A percentile compares a stretch with the other conserved stretches of the same genome.
phyloP scores from a whole-genome alignment of 2,113 vertebrate genomes.

The Percina caprodes region DNA sequence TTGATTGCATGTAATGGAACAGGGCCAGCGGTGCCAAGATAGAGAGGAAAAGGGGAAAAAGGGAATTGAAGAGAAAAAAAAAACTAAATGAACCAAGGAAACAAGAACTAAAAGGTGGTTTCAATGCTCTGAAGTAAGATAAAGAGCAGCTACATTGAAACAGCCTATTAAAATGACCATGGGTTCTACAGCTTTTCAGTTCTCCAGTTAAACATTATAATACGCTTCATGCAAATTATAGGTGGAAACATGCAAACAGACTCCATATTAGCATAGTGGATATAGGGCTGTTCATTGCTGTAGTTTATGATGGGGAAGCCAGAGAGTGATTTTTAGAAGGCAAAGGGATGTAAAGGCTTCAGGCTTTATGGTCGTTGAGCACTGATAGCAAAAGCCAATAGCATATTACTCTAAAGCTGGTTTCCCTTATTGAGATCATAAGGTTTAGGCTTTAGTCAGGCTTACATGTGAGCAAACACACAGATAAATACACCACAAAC shows the following conservation, averaged over 20 bases:
- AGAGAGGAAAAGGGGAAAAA: not conserved
- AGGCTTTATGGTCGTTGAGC: constrained; percentile 51
- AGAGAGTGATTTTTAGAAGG: constrained; percentile 52
- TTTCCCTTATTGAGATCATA: constrained; percentile 44
- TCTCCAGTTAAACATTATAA: constrained; percentile 39
- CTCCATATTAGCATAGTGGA: constrained; percentile 42
- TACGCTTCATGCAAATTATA: constrained; percentile 34
- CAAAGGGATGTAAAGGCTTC: constrained; percentile 30
- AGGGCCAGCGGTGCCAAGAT: not conserved
- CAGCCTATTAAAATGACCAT: constrained; percentile 41
- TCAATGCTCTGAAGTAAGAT: not conserved
- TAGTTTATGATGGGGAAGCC: constrained; percentile 44
- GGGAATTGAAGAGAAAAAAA: not conserved
- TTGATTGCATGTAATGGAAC: constrained; percentile 33
- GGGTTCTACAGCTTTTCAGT: constrained; percentile 6
- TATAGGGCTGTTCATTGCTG: constrained; percentile 54
- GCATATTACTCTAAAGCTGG: constrained; percentile 33
- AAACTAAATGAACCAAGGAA: not conserved
- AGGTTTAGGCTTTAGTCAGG: constrained; percentile 29
- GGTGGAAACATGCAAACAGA: constrained; percentile 35
- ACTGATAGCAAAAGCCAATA: constrained; percentile 58
- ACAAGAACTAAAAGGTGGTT: not conserved
- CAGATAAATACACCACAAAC: constrained; percentile 36
- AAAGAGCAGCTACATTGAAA: constrained; percentile 28
- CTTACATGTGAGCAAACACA: constrained; percentile 49